Conservation (phyloP, 2,113 vertebrate species). For the Acrocephalus arundinaceus region DNA sequence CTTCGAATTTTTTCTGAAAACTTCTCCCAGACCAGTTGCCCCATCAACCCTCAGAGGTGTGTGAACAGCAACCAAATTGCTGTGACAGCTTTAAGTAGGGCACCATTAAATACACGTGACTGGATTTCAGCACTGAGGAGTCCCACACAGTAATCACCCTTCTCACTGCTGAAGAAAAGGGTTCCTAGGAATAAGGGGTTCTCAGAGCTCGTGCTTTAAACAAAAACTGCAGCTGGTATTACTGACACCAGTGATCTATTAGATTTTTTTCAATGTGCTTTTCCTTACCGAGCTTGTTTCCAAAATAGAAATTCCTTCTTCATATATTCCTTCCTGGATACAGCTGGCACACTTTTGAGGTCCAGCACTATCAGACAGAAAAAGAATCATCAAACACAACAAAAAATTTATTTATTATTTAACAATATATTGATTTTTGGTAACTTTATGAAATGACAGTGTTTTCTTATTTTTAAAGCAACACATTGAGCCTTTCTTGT, state of each 20-base stretch:
- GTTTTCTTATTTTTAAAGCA: neutral
- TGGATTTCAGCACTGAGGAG: neutral
- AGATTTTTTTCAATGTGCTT: neutral
- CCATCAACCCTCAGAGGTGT: neutral
- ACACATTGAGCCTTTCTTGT: neutral
- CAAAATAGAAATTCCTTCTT: slow-evolving; percentile 87
- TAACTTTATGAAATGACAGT: neutral
- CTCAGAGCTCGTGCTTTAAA: neutral
- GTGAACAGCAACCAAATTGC: neutral
- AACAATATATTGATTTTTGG: neutral
- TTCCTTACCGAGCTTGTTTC: slow-evolving; percentile 87
- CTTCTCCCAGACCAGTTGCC: neutral
- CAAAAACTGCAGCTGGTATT: neutral
- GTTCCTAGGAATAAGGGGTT: neutral
- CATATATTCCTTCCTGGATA: slow-evolving; percentile 87
- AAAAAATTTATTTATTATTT: neutral
- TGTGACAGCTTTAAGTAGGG: neutral
- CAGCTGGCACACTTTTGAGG: slow-evolving; percentile 91
- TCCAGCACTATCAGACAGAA: slow-evolving; percentile 75
- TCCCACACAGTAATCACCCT: neutral
- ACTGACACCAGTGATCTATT: neutral
- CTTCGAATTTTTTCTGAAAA: neutral
- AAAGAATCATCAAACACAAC: neutral
- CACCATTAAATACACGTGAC: neutral
- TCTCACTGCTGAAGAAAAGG: neutral